Evolutionary conservation across 2,113 vertebrate species (phyloP), one percentile per base, ranked within the genome.

Genomic region (Pollachius pollachius): DNA sequence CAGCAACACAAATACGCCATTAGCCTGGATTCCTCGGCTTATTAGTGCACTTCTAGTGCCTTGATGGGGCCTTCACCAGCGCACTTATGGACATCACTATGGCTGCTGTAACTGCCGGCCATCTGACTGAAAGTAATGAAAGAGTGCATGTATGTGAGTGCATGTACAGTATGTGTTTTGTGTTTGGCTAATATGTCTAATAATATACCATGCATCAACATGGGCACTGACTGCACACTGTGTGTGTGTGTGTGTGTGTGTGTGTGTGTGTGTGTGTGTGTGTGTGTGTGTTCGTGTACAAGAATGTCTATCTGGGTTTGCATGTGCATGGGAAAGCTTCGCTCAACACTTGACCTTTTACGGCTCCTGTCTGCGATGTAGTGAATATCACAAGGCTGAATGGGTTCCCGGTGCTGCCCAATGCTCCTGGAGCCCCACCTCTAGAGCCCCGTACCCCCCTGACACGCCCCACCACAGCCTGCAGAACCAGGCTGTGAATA

Each of bases 1-100:
- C 73, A 73, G 69, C 68, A 79, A 82, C 78, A 83, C 66, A 80
- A 78, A 78, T 72, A 74, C 71, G 63, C 80, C 79, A 84, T 86
- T 85, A 83, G 64, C 34, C 57, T 67, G 27, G 37, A 17, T 67
- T 68, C 71, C n/a, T 23, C 65, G 8, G 41, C 64, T n/a, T 41
- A 59, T 67, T 75, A 59, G 67, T 62, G 60, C 41, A 73, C 58
- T 62, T 63, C 48, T 65, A 52, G 30, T 34, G 30, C 30, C 30
- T 52, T 62, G 64, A 19, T 27, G 21, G 27, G 30, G 61, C 15
- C 52, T 64, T 30, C 58, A 19, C 16, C 12, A 58, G 64, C 63
- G 18, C 30, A 64, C 67, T 80, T 82, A 85, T 84, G 68, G 70
- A 64, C 52, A 64, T 62, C 58, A 69, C 25, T 30, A 57, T 13